Conservation (phyloP, 2,113 vertebrate genomes). For the Phyllostomus discolor region DNA sequence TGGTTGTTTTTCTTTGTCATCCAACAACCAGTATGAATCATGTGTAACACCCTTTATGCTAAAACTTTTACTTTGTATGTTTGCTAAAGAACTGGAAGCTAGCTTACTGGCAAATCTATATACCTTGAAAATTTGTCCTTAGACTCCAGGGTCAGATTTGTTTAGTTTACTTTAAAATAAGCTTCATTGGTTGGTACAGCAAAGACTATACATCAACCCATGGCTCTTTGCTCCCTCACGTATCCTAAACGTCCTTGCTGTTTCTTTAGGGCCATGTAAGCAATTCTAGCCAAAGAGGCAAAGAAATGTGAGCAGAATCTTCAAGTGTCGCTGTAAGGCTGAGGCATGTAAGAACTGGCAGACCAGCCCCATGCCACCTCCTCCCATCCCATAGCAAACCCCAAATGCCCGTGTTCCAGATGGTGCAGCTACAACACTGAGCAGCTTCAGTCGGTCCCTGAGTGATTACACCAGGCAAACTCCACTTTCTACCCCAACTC, state of each 20-base stretch:
- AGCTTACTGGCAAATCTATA: neutral
- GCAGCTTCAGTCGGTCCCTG: neutral
- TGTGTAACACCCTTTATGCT: neutral
- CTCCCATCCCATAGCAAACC: neutral
- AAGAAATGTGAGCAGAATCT: neutral
- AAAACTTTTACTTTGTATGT: neutral
- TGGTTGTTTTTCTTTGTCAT: neutral
- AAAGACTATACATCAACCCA: neutral
- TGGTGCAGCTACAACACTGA: rapidly evolving
- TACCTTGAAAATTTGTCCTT: neutral
- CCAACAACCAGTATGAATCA: neutral
- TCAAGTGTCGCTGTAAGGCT: neutral
- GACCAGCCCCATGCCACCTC: neutral
- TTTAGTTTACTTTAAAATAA: neutral
- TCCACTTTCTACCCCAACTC: neutral
- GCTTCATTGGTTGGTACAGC: neutral
- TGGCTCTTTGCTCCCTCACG: neutral
- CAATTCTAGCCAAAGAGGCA: neutral
- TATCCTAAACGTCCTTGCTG: neutral
- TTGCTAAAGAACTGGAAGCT: neutral
- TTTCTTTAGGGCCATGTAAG: neutral
- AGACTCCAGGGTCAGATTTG: neutral
- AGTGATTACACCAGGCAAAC: neutral
- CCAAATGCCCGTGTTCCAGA: neutral
- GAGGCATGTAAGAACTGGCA: neutral